A percentile compares a stretch with the other conserved stretches of the same genome.
phyloP scores from a whole-genome alignment of 2,888 invertebrate genomes.

The Ptycholaimellus sp. region DNA sequence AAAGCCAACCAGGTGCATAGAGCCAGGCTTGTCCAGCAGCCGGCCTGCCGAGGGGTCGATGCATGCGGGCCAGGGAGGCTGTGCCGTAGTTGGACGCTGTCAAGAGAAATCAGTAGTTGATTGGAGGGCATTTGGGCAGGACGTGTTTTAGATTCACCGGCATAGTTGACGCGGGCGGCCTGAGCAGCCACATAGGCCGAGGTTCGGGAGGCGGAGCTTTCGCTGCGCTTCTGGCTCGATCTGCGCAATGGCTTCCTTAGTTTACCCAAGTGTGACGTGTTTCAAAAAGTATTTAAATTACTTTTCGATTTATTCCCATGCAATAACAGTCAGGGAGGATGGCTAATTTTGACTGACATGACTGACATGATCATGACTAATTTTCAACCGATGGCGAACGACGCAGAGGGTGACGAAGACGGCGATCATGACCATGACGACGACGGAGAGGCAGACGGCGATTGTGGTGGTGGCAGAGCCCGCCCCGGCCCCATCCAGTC shows the following conservation, averaged over 20 bases:
- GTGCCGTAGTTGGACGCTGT: too few relatives aligned
- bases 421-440: slow-evolving; percentile 16
- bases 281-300: not conserved
- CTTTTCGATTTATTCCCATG: too few relatives aligned
- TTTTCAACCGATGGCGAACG: slow-evolving; percentile 10
- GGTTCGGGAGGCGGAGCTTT: slow-evolving; percentile 14
- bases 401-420: slow-evolving; percentile 20
- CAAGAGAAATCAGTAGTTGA: too few relatives aligned
- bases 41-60: too few relatives aligned
- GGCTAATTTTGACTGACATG: too few relatives aligned
- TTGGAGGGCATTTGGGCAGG: too few relatives aligned
- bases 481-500: not conserved
- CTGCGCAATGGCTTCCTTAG: slow-evolving; percentile 8
- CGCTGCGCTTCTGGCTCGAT: slow-evolving; percentile 3
- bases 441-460: slow-evolving; percentile 17
- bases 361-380: not conserved
- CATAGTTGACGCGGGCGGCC: slow-evolving; percentile 12
- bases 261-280: slow-evolving; percentile 4
- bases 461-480: slow-evolving; percentile 15
- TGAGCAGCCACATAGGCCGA: slow-evolving; percentile 18
- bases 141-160: too few relatives aligned
- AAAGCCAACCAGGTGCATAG: too few relatives aligned
- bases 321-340: too few relatives aligned
- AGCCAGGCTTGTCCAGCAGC: too few relatives aligned
- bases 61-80: too few relatives aligned